A percentile compares a stretch with the other conserved stretches of the same genome.
Conservation (phyloP, 2,113 vertebrate genomes). For the Talpa occidentalis region DNA sequence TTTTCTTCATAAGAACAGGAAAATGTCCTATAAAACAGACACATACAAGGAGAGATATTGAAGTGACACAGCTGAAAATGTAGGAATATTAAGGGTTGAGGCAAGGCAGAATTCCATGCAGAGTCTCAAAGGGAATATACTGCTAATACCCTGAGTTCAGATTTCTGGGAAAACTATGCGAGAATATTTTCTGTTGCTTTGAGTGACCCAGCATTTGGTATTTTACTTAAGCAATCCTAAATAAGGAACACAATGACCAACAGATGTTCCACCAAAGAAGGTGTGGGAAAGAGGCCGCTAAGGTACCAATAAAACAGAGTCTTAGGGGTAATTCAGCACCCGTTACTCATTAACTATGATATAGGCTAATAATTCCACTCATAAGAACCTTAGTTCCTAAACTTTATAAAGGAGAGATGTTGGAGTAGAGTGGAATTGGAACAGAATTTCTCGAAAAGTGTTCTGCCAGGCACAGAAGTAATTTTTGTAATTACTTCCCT, state of each 20-base stretch:
- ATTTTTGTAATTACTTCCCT: neutral
- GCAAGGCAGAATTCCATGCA: neutral
- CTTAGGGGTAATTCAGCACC: neutral
- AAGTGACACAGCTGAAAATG: rapidly evolving
- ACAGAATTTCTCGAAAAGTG: neutral
- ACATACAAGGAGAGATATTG: neutral
- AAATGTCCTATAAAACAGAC: neutral
- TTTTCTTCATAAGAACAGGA: neutral
- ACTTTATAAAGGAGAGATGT: neutral
- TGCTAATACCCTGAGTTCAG: neutral
- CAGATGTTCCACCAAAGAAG: neutral
- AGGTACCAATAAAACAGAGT: neutral
- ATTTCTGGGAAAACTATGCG: neutral
- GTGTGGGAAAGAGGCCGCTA: neutral
- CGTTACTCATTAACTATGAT: neutral
- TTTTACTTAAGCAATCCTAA: neutral
- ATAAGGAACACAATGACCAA: neutral
- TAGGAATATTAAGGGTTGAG: neutral
- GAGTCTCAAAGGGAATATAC: neutral
- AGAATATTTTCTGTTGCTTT: neutral
- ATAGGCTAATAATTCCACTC: neutral
- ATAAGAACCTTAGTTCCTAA: neutral
- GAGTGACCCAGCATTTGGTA: neutral
- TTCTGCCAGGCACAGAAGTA: neutral
- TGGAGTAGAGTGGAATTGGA: neutral